phyloP scores from a whole-genome alignment of 2,113 vertebrate genomes.

The Helogale parvula region DNA sequence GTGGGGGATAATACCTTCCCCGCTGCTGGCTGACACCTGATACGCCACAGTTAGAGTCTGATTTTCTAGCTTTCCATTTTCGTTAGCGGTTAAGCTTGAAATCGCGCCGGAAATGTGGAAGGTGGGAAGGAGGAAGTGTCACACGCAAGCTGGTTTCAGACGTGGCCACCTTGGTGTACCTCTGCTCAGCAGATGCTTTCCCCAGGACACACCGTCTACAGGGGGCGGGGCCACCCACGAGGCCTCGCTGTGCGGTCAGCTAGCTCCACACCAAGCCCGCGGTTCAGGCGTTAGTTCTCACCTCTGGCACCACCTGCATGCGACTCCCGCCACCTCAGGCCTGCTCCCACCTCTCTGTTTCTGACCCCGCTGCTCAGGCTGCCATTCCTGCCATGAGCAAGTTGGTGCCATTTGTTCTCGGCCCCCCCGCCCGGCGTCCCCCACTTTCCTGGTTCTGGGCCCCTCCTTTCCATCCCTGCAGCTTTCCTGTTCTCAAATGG shows the following conservation, averaged over 20 bases:
- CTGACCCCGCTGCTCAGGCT: not conserved
- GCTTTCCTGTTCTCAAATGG: not conserved
- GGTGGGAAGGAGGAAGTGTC: not conserved
- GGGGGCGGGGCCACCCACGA: not conserved
- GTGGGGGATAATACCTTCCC: not conserved
- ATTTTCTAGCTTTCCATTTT: not conserved
- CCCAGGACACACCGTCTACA: not conserved
- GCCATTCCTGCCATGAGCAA: not conserved
- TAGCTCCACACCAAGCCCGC: not conserved
- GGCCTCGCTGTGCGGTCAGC: not conserved
- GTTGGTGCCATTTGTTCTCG: not conserved
- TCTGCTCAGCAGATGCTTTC: not conserved
- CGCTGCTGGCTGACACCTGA: not conserved
- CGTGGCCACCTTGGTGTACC: not conserved
- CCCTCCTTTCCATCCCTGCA: not conserved
- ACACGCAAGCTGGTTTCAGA: not conserved
- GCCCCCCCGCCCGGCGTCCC: too few species aligned
- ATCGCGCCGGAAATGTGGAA: not conserved
- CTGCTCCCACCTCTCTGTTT: not conserved
- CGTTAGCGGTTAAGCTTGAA: not conserved
- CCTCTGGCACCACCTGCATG: fast-evolving
- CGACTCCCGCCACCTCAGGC: too few species aligned
- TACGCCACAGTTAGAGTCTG: not conserved
- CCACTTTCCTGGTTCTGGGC: not conserved
- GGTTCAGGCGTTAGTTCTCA: fast-evolving